Percentiles rank a stretch among this genome's conserved stretches.
Conservation (phyloP, 92 coral and sea anemone species). For the Micromussa lordhowensis region DNA sequence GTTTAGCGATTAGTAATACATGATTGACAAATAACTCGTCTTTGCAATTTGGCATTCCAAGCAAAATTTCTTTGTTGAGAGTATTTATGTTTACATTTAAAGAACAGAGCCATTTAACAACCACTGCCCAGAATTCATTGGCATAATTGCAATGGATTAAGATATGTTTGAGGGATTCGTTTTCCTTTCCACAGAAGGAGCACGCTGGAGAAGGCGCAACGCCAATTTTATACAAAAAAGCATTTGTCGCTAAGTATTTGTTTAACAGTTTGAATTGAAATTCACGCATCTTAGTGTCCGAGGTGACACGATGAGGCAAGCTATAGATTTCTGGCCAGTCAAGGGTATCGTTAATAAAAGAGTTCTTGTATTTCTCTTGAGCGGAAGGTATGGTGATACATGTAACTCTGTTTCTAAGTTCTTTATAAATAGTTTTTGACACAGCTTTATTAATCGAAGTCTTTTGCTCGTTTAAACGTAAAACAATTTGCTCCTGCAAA, state of each 20-base stretch:
- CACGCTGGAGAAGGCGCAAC: no score
- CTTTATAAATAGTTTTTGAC: no score
- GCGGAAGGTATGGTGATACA: conserved; percentile 4
- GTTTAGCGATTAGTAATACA: conserved; percentile 24
- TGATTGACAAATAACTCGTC: conserved; percentile 16
- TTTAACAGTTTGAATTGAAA: neutral
- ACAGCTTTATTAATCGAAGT: no score
- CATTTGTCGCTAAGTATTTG: neutral
- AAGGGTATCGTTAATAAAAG: conserved; percentile 14
- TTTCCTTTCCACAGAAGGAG: no score
- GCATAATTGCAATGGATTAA: conserved; percentile 16
- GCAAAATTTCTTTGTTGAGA: conserved; percentile 21
- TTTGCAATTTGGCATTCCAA: no score
- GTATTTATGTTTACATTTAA: conserved; percentile 9
- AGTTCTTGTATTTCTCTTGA: conserved; percentile 19
- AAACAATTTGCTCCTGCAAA: no score
- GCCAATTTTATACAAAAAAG: no score
- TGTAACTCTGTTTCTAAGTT: no score
- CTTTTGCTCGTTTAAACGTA: no score
- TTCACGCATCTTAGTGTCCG: conserved; percentile 22
- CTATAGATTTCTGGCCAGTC: conserved; percentile 27
- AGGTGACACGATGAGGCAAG: conserved; percentile 28
- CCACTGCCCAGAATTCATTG: conserved; percentile 7
- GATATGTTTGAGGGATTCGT: conserved; percentile 4
- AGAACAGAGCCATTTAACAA: conserved; percentile 6